Conservation (phyloP, 2,888 invertebrate genomes). For the Calephelis perditalis region DNA sequence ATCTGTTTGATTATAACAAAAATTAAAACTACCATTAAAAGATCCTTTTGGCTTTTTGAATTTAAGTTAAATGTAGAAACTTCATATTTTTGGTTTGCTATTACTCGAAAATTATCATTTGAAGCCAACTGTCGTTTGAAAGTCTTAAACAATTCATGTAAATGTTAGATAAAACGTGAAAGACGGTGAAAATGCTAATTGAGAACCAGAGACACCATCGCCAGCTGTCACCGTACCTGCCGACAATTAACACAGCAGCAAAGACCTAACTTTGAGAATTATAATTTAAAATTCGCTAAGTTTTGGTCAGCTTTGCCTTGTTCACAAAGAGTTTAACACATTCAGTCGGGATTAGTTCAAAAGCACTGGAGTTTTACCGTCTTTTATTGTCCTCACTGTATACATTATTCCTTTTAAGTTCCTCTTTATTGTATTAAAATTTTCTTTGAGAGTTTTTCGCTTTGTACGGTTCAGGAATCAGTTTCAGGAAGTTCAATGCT, state of each 20-base stretch:
- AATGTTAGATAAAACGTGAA: slow-evolving; percentile 6
- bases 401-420: slow-evolving; percentile 1
- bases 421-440: not conserved
- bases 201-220: slow-evolving; percentile 33
- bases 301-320: slow-evolving; percentile 40
- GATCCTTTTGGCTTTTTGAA: no score
- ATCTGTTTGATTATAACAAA: no score
- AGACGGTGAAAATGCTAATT: slow-evolving; percentile 31
- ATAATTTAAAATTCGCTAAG: slow-evolving; percentile 64
- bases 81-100: not conserved
- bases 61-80: no score
- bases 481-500: no score
- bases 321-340: slow-evolving; percentile 28
- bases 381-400: not conserved
- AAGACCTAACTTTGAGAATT: slow-evolving; percentile 54
- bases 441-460: not conserved
- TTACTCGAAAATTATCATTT: not conserved
- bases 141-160: not conserved
- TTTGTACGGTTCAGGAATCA: not conserved
- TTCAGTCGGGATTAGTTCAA: slow-evolving; percentile 2
- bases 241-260: slow-evolving; percentile 62
- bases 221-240: slow-evolving; percentile 52
- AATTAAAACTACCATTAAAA: no score
- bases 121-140: no score
- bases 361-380: not conserved